Evolutionary conservation across 2,113 vertebrate genomes (phyloP), one percentile per base, ranked within the genome.

Genomic region (Aptenodytes patagonicus): DNA sequence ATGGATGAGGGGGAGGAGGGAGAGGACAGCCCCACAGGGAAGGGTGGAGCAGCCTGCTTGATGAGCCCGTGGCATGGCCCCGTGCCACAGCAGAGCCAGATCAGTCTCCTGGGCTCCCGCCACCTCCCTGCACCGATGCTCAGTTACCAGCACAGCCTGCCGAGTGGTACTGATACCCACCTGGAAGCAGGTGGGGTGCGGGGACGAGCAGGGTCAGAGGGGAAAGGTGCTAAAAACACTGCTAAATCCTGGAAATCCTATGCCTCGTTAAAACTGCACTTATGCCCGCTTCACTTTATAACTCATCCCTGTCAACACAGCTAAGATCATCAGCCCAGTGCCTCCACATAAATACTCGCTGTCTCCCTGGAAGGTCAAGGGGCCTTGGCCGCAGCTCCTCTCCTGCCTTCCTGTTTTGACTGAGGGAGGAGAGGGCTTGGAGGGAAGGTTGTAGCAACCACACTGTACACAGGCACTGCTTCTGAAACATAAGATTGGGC

Each of bases 291-390:
- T 91, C 87, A 94, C 90, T 93, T 95, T 62, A 94, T 97, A 96
- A 97, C 85, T 96, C 96, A 97, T 94, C 93, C 82, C 85, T 97
- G 96, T 96, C 96, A 96, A 93, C 96, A 65, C 78, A 85, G 93
- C 87, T 86, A 77, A 83, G 85, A 92, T 92, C 84, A 58, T 85
- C 87, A 80, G 75, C 60, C 78, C 62, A 49, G 66, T 85, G 82
- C 70, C 79, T 92, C 81, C 66, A 76, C 66, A 79, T 90, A 90
- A 97, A 97, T 96, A 90, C 78, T 88, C 0, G 9, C 93, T 84
- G 75, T 77, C 94, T 93, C 88, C 70, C 66, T 96, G 95, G 85
- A 97, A 96, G 96, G 96, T 96, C 96, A 96, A 94, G 92, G 82
- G 92, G 71, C 85, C 71, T 96, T 96, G 93, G 95, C 95, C 51